Conservation (phyloP, 35 echinoderm and acorn worm genomes). For the Apostichopus japonicus region DNA sequence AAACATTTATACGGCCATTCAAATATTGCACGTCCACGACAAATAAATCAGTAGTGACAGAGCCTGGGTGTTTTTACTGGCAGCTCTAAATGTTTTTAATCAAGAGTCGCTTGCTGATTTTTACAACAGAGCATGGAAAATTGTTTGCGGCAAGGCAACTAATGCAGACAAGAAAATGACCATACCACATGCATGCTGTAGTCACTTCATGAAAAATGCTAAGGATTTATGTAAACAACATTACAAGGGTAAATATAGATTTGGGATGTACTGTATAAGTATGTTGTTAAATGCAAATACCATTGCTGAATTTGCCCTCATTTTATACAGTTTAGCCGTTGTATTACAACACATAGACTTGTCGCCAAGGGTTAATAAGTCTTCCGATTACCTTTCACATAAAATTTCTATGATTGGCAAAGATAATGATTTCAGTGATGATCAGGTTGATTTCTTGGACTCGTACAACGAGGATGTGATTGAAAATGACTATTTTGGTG, state of each 20-base stretch:
- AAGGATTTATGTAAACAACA: background rate
- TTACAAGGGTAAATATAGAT: background rate
- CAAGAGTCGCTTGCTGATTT: conserved; percentile 7
- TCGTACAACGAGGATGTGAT: background rate
- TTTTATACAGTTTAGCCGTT: background rate
- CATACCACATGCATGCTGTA: conserved; percentile 11
- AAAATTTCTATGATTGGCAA: background rate
- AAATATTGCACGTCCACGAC: background rate
- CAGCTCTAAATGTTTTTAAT: conserved; percentile 18
- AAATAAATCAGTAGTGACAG: conserved; percentile 38
- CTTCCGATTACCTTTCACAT: background rate
- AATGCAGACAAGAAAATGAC: background rate
- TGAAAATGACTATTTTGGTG: background rate
- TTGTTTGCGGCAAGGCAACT: background rate
- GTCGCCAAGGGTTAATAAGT: background rate
- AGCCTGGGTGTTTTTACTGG: conserved; percentile 23
- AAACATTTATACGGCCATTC: conserved; percentile 13
- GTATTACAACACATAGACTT: background rate
- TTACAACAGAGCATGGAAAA: background rate
- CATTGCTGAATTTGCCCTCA: background rate
- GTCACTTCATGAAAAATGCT: conserved; percentile 23
- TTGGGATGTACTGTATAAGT: conserved; percentile 20
- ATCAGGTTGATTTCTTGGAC: background rate
- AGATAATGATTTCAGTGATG: background rate
- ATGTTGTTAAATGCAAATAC: background rate